Base-by-base conservation (phyloP, 1,140 invertebrate species). In the Ganaspis sp. region DNA sequence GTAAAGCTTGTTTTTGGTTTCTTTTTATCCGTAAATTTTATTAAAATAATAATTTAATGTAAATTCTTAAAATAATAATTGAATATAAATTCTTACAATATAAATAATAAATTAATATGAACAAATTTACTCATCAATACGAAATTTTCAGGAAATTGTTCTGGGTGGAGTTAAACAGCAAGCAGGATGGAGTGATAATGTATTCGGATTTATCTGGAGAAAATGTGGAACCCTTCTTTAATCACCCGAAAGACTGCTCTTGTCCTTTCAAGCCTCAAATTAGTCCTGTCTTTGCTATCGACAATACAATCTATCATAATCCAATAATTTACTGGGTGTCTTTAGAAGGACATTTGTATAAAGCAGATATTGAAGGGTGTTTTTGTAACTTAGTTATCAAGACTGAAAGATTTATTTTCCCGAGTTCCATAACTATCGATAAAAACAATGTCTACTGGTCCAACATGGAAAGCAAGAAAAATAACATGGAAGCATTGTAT, bases 391-490 rank as follows among this genome's bases (percentile, higher is more conserved):
- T 92, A 0, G 87, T 95, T 0, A 89, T 94, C 9, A 82, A 74
- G 4, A 80, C 81, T 54, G 73, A 86, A 37, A 82, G 78, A 83
- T 91, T 92, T 29, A 87, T 94, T 26, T 92, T 92, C 11, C 92
- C 94, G 1, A 92, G 91, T 54, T 93, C 92, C 0, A 88, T 96
- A 3, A 94, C 94, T 5, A 92, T 93, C 0, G 95, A 95, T 78
- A 93, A 94, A 85, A 92, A 93, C 73, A 92, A 93, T 64, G 88
- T 96, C 21, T 96, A 95, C 77, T 96, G 95, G 95, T 93, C 93
- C 17, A 94, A 94, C 86, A 90, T 91, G 17, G 89, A 89, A 1
- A 90, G 93, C 19, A 92, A 93, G 17, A 89, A 90, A 9, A n/a
- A n/a, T n/a, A n/a, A n/a, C n/a, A n/a, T n/a, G n/a, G n/a, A n/a